These are phyloP conservation scores for Cryptophagus acutangulus DNA, from an alignment of 2,888 invertebrate species.

Conservation along the genomic window DNA sequence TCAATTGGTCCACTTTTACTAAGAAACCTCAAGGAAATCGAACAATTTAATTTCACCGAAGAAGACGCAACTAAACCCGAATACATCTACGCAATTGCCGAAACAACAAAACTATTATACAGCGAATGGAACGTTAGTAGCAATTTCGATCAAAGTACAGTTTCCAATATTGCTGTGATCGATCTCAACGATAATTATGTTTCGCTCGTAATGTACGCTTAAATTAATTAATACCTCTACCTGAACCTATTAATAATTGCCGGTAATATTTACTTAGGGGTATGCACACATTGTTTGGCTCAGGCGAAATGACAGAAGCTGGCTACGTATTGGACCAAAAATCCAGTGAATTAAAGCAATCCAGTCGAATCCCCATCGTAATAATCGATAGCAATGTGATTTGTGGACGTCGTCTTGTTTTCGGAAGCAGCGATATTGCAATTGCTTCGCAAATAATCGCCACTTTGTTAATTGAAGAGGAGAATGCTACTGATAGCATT, in stretches of 20 bases:
- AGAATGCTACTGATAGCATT: constrained; percentile 49
- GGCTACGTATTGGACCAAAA: constrained; percentile 53
- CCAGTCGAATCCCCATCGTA: constrained; percentile 43
- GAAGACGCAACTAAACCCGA: constrained; percentile 28
- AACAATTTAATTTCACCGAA: constrained; percentile 36
- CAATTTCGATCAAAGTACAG: constrained; percentile 45
- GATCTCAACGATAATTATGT: constrained; percentile 64
- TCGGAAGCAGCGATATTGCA: constrained; percentile 52
- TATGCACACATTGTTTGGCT: constrained; percentile 53
- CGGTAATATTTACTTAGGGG: constrained; percentile 46
- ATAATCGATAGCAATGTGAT: constrained; percentile 43
- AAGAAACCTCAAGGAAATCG: constrained; percentile 36
- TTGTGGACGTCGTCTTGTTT: constrained; percentile 52
- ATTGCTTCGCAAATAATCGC: constrained; percentile 51
- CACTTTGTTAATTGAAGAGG: constrained; percentile 46
- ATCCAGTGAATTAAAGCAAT: constrained; percentile 26
- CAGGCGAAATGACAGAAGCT: constrained; percentile 48
- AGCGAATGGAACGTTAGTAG: constrained; percentile 33
- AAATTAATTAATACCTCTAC: neutral
- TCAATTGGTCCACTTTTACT: constrained; percentile 39
- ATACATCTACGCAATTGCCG: constrained; percentile 37
- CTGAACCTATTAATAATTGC: no score
- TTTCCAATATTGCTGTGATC: constrained; percentile 60
- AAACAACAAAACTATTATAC: constrained; percentile 37
- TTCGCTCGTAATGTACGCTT: constrained; percentile 60